Percentiles rank a stretch among this genome's conserved stretches.
phyloP scores from a whole-genome alignment of 2,797 vertebrate genomes.

The Oreochromis grahami region DNA sequence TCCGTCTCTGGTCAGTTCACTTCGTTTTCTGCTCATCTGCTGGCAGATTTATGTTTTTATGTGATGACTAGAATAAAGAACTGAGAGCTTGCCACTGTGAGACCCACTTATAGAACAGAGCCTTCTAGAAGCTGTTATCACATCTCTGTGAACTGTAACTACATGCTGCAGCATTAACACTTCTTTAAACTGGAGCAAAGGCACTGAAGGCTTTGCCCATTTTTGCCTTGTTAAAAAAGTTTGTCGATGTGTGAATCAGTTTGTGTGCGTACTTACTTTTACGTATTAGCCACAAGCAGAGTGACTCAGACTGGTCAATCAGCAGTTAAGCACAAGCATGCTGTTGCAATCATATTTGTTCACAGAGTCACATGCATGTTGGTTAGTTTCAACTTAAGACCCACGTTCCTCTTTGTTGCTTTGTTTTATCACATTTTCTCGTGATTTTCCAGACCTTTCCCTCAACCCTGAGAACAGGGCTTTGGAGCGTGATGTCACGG shows the following conservation, averaged over 20 bases:
- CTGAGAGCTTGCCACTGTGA: background rate
- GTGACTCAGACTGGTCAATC: background rate
- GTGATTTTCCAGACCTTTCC: background rate
- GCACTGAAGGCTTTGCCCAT: background rate
- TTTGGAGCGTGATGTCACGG: too few relatives aligned
- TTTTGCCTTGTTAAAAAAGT: background rate
- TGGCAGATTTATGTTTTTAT: background rate
- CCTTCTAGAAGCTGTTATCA: background rate
- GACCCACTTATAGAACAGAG: background rate
- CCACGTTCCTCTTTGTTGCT: conserved; percentile 7
- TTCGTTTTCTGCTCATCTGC: background rate
- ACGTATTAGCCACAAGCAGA: background rate
- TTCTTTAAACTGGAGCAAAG: background rate
- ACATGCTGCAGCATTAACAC: background rate
- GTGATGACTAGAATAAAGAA: background rate
- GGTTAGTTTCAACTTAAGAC: conserved; percentile 5
- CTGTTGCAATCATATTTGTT: background rate
- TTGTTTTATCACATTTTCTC: background rate
- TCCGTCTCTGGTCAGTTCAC: background rate
- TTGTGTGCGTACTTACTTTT: background rate
- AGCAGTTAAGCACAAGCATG: background rate
- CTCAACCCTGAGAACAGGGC: background rate
- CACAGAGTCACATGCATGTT: background rate
- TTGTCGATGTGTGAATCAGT: background rate
- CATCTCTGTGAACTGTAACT: background rate